phyloP scores from a whole-genome alignment of 2,797 vertebrate species.

The Craterocephalus amniculus region DNA sequence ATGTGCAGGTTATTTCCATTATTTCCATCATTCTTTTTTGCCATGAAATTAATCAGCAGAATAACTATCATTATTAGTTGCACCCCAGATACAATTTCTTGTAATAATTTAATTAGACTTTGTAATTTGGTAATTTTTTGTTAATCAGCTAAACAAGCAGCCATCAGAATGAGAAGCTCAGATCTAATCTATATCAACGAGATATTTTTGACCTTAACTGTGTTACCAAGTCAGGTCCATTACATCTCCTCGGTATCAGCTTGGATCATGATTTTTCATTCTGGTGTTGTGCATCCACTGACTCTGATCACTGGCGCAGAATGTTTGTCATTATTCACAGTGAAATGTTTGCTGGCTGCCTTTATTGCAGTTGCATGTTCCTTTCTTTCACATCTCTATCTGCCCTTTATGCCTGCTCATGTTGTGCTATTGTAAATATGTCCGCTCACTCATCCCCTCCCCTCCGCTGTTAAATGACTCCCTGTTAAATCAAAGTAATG shows the following conservation, averaged over 20 bases:
- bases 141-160: not conserved
- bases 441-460: slow-evolving; percentile 28
- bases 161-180: not conserved
- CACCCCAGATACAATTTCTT: not conserved
- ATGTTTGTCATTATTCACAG: slow-evolving; percentile 36
- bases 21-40: too few species aligned
- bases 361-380: slow-evolving; percentile 18
- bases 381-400: slow-evolving; percentile 7
- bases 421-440: slow-evolving; percentile 41
- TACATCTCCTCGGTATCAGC: not conserved
- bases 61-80: not conserved
- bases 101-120: not conserved
- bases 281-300: slow-evolving; percentile 10
- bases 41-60: too few species aligned
- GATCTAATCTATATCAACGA: not conserved
- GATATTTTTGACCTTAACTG: slow-evolving; percentile 4
- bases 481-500: slow-evolving; percentile 44
- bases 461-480: slow-evolving; percentile 42
- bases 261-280: not conserved
- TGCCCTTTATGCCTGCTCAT: slow-evolving; percentile 28
- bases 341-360: slow-evolving; percentile 31
- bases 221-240: not conserved
- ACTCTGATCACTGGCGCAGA: slow-evolving; percentile 13
- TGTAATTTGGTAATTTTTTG: not conserved
- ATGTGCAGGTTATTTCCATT: too few species aligned